Base-by-base conservation (phyloP, 2,888 invertebrate species). In the Drosophila gaucha region DNA sequence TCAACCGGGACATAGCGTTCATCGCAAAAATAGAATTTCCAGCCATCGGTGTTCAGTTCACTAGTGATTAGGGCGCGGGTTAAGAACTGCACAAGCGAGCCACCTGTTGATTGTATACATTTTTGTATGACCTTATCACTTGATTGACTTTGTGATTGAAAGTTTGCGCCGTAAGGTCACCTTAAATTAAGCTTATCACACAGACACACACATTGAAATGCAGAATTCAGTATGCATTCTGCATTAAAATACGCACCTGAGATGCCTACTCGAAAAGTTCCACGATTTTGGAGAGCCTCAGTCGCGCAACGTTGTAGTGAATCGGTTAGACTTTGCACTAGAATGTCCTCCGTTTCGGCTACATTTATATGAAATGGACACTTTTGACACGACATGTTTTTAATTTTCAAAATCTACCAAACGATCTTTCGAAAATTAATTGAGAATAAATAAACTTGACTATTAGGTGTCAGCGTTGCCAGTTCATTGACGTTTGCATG, bases 11-110 rank as follows among this genome's bases (percentile, higher is more conserved):
- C 99, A 43, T 98, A 93, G 74, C 99, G 93, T 92, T 99, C 99
- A 91, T 99, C 99, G 89, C 98, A 98, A 91, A 99, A 98, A 82
- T 97, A 97, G 54, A 99, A 93, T 70, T 93, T 93, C 98, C 98
- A 98, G 89, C 96, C 96, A 0, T 93, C 93, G 94, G 97, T 97
- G 71, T 96, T 95, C 0, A 95, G 95, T 12, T 96, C 93, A 58
- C 92, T 92, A 0, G 5, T 18, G 0, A 96, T 95, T 14, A 98
- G 91, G 8, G 95, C 95, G 78, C 94, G 93, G 14, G 94, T 93
- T 8, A 98, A 92, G 86, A 96, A 95, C 80, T 96, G 95, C 0
- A 96, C 93, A 36, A 97, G 91, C 0, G 97, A 97, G 8, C 97
- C 97, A 78, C 97, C 97, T 97, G 90, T 54, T 28, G 20, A 33